Base-by-base conservation (phyloP, 2,888 invertebrate genomes). In the Gastrophysa polygoni region DNA sequence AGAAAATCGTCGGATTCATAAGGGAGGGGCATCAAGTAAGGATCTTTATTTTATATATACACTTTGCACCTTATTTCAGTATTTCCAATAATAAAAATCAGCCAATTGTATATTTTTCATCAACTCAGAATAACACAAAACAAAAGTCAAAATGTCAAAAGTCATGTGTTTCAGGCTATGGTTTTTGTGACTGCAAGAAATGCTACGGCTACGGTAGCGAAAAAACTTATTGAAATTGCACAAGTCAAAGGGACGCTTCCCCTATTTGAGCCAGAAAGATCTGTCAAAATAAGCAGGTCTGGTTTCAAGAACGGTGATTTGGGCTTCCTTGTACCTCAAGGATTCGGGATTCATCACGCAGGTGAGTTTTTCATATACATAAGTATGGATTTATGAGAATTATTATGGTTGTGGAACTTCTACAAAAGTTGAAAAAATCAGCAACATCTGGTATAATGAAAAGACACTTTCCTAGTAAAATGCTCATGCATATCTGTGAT, bases 131-230 rank as follows among this genome's bases (percentile, higher is more conserved):
- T n/a, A n/a, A 24, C 24, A 24, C 7, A 7, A 24, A 24, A 24
- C 7, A 24, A 24, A 24, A 24, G 7, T 24, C 3, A 5, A 7
- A 3, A 24, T 24, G 7, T 7, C 24, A 48, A 54, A 47, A 10
- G 34, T 21, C 24, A 34, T 32, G 28, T 34, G 57, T 63, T 66
- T 52, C 64, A 79, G 78, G 79, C 95, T 0, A 96, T 99, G 95
- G 95, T 99, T 0, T 99, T 99, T 81, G 98, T 99, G 0, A 98
- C 99, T 81, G 96, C 98, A 0, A 87, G 99, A 21, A 98, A 98
- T 84, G 95, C 96, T 8, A 99, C 99, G 0, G 90, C 93, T 29
- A 87, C 91, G 57, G 94, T 95, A 0, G 98, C 98, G 0, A 90
- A 89, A 72, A 86, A 89, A 1, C 81, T 99, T 1, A 89, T 91